Base-by-base conservation (phyloP, 2,888 invertebrate genomes). In the Isoperla grammatica region DNA sequence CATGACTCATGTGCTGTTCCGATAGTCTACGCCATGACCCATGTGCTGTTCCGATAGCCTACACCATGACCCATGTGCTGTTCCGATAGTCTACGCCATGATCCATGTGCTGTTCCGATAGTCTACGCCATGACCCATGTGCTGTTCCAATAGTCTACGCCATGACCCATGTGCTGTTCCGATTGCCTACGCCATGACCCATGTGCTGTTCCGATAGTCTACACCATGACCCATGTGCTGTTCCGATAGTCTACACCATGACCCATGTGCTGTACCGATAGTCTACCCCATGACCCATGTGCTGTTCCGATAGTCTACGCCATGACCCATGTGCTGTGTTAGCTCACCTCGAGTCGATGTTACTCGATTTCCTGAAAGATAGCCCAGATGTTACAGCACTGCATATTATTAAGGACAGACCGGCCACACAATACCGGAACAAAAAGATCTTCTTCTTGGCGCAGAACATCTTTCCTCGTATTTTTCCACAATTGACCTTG, bases 341-440 rank as follows among this genome's bases (percentile, higher is more conserved):
- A 71, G 70, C 69, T 45, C 72, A 74, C 64, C 61, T 74, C 35
- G 56, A 65, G 56, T 72, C 72, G 62, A 37, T 45, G 54, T n/a
- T 45, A 17, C 12, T 9, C 17, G 19, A 45, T 15, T 45, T 45
- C 9, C 45, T 45, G 17, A 9, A 15, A 45, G 17, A 17, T 3
- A 9, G 15, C 19, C 12, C 56, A 11, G 48, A 63, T 15, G 60
- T 68, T 17, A 58, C 61, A 13, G 55, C 40, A 55, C 46, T 73
- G 6, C 70, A 73, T 63, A 71, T 73, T 54, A 19, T 71, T 2
- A 72, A 69, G 59, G 73, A 74, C 64, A 70, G 72, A 3, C 73
- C 74, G 2, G 66, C 67, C 0, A 71, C 69, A 4, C 72, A 73
- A 57, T 72, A 73, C 57, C 56, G 70, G 19, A 71, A 74, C 60